These are phyloP conservation scores for Syndactyla subalaris DNA, from an alignment of 2,797 vertebrate genomes.

Conservation along the genomic window DNA sequence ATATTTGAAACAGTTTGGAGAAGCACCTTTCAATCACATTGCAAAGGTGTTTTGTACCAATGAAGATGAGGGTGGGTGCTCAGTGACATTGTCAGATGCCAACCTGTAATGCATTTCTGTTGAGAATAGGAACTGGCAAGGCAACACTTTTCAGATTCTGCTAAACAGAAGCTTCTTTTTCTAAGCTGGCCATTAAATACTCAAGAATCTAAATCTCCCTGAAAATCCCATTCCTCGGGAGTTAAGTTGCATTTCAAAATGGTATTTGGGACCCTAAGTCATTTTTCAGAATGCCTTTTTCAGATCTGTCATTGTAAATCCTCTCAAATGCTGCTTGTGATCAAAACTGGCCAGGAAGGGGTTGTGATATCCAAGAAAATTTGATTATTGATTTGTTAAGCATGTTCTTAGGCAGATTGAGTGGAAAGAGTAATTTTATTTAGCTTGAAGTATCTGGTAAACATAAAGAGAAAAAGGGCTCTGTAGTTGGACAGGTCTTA, in stretches of 20 bases:
- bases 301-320: neutral
- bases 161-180: neutral
- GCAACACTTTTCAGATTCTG: neutral
- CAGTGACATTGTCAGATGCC: neutral
- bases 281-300: neutral
- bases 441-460: constrained; percentile 74
- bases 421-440: constrained; percentile 71
- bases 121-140: neutral
- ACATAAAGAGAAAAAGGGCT: constrained; percentile 57
- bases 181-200: neutral
- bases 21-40: neutral
- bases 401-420: constrained; percentile 61
- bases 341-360: neutral
- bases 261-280: neutral
- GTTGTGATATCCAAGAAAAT: constrained; percentile 38
- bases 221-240: neutral
- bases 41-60: neutral
- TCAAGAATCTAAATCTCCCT: neutral
- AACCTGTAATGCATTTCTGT: neutral
- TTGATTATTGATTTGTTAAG: constrained; percentile 54
- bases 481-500: constrained; percentile 55
- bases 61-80: neutral
- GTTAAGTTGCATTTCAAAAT: neutral
- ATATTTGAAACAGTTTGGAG: neutral
- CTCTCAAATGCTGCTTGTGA: neutral